phyloP scores from a whole-genome alignment of 2,113 vertebrate species.

The Spea multiplicata region DNA sequence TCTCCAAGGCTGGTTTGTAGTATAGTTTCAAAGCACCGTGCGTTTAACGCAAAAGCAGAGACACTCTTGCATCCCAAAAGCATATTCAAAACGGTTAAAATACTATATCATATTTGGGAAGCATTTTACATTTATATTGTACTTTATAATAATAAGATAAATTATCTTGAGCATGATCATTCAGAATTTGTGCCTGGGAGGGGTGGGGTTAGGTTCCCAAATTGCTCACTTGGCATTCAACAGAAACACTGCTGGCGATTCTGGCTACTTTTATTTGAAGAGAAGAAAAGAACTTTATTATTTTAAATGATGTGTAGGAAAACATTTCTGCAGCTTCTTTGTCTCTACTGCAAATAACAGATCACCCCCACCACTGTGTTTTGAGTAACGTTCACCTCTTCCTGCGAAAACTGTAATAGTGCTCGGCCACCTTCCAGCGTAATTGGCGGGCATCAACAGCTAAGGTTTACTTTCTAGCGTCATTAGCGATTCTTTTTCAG shows the following conservation, averaged over 20 bases:
- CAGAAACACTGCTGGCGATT: not conserved
- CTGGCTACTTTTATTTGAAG: not conserved
- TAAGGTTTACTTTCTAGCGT: constrained; percentile 8
- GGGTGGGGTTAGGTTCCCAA: no score
- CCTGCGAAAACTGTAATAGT: constrained; percentile 6
- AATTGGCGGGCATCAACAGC: not conserved
- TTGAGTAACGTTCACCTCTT: not conserved
- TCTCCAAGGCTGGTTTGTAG: no score
- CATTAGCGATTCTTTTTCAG: constrained; percentile 13
- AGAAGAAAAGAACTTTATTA: not conserved
- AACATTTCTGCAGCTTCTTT: not conserved
- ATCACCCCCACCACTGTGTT: not conserved
- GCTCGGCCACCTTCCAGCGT: constrained; percentile 5
- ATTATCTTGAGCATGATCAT: no score
- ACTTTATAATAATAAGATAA: no score
- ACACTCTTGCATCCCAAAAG: no score
- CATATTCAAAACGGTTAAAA: no score
- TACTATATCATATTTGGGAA: no score
- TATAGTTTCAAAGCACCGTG: no score
- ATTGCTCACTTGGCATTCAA: no score
- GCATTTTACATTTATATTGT: no score
- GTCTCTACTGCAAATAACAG: not conserved
- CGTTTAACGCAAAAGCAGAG: no score
- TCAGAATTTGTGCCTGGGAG: no score
- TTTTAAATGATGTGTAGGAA: not conserved